These are phyloP conservation scores for Oxystoma pomonae DNA, from an alignment of 2,888 invertebrate species.

Conservation along the genomic window DNA sequence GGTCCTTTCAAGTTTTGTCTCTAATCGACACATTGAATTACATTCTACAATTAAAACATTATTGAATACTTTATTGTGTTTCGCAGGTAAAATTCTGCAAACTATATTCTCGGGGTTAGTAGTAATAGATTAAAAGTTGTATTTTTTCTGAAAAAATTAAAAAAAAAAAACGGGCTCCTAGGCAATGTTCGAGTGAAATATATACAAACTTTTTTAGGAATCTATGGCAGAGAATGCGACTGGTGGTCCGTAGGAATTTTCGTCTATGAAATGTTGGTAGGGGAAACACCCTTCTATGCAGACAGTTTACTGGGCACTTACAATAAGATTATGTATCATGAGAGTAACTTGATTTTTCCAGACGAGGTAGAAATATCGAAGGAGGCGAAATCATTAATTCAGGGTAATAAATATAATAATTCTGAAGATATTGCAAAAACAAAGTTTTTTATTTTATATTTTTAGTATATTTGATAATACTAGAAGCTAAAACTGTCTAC, in stretches of 20 bases:
- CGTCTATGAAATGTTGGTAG: slow-evolving; percentile 97
- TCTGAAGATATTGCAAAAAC: too few species aligned
- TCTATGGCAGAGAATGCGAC: slow-evolving; percentile 96
- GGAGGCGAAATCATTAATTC: slow-evolving; percentile 83
- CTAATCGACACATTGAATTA: neutral
- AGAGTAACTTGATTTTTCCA: slow-evolving; percentile 92
- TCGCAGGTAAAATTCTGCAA: too few species aligned
- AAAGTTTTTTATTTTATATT: too few species aligned
- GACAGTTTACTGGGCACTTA: slow-evolving; percentile 96
- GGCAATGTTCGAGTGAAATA: too few species aligned
- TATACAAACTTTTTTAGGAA: slow-evolving; percentile 46
- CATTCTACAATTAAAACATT: too few species aligned
- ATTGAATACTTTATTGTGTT: too few species aligned
- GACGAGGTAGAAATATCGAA: slow-evolving; percentile 91
- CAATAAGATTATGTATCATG: slow-evolving; percentile 98
- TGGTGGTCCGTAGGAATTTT: slow-evolving; percentile 99
- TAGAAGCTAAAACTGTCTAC: too few species aligned
- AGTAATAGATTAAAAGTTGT: neutral
- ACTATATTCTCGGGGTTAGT: too few species aligned
- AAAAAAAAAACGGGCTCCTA: too few species aligned
- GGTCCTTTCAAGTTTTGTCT: neutral
- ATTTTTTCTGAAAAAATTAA: neutral
- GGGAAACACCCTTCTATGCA: slow-evolving; percentile 98
- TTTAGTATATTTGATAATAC: too few species aligned
- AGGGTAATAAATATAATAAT: too few species aligned